These are phyloP conservation scores for Mesitornis unicolor DNA, from an alignment of 2,113 vertebrate genomes.

Conservation along the genomic window DNA sequence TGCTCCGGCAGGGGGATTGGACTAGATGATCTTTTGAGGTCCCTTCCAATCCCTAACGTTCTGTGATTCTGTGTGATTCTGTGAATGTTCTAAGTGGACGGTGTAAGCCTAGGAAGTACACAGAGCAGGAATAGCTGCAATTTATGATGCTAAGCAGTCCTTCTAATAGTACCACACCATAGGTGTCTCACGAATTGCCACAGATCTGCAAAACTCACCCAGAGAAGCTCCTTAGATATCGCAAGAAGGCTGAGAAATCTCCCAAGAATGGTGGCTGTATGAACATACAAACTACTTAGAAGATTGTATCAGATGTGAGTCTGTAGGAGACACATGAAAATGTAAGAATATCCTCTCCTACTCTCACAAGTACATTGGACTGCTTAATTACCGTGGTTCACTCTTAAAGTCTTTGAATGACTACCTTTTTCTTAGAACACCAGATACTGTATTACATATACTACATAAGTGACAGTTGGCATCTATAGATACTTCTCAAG, in stretches of 20 bases:
- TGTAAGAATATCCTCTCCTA: background rate
- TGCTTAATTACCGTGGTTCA: background rate
- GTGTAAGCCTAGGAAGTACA: rapidly evolving
- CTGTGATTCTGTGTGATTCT: too few species aligned
- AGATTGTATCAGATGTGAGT: background rate
- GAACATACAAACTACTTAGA: background rate
- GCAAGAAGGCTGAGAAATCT: background rate
- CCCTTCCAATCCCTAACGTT: too few species aligned
- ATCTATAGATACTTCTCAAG: background rate
- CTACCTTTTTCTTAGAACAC: background rate
- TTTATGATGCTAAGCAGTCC: background rate
- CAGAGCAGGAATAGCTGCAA: background rate
- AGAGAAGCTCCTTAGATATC: background rate
- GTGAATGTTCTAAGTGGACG: background rate
- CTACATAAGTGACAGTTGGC: background rate
- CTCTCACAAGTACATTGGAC: background rate
- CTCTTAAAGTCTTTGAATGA: background rate
- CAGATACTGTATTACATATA: background rate
- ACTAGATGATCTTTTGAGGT: too few species aligned
- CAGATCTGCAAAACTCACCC: background rate
- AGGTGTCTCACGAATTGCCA: background rate
- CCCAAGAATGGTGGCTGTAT: background rate
- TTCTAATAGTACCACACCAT: background rate
- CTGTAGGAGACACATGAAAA: background rate
- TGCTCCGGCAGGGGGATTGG: too few species aligned